Base-by-base conservation (phyloP, 2,888 invertebrate species). In the Rhamnusium bicolor region DNA sequence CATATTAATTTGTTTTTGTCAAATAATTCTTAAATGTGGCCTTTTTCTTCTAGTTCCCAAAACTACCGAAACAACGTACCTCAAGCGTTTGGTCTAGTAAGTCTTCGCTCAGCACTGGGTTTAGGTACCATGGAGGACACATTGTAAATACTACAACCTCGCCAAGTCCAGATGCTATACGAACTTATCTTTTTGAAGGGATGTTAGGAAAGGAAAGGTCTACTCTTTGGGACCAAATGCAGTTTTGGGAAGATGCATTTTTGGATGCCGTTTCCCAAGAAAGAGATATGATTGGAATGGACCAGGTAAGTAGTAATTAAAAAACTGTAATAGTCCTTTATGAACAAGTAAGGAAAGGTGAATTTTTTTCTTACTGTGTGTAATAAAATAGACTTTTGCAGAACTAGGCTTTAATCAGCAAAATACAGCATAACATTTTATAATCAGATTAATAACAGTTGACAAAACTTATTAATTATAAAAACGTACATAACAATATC, bases 241-340 rank as follows among this genome's bases (percentile, higher is more conserved):
- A 98, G 85, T 99, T 99, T 89, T 99, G 99, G 99, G 99, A 99
- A 87, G 99, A 99, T 87, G 96, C 98, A 0, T 99, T 99, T 86
- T 90, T 99, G 69, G 99, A 99, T 89, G 98, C 99, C 0, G 99
- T 99, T 1, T 93, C 94, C 53, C 99, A 99, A 88, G 99, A 99
- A 87, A 91, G 99, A 19, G 99, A 99, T 85, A 97, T 99, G 93
- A 96, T 99, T 80, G 98, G 99, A 68, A 98, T 99, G 98, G 99
- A 99, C 90, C 99, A 99, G 87, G 91, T 90, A 74, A 71, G 53
- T 7, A 14, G 4, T 62, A 18, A 24, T 12, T 6, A 24, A 24
- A 24, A n/a, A n/a, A n/a, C n/a, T n/a, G n/a, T n/a, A n/a, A n/a
- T n/a, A n/a, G n/a, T n/a, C n/a, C n/a, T n/a, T n/a, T n/a, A n/a